Base-by-base conservation (phyloP, 2,113 vertebrate species). In the Agapornis roseicollis region DNA sequence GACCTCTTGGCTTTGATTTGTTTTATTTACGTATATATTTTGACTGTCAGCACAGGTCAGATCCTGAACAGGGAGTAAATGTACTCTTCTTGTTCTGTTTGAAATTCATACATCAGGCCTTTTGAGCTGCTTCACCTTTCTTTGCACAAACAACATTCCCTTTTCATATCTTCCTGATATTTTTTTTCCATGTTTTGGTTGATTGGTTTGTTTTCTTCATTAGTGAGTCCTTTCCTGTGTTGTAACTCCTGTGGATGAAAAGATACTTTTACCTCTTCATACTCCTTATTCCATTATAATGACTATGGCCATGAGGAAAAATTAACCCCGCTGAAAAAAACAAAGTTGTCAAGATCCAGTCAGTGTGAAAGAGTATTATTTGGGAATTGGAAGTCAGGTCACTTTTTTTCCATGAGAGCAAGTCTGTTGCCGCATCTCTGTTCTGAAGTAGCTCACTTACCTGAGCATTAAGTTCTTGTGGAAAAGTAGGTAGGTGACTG, bases 21-120 rank as follows among this genome's bases (percentile, higher is more conserved):
- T 50, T 18, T 10, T 37, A 4, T 42, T 35, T 7, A 0, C n/a
- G n/a, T 19, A 0, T 55, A 0, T 13, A 1, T 14, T 35, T 17
- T 2, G 35, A 2, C 4, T 22, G 20, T 28, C 60, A 2, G 15
- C 23, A 1, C 31, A 9, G 46, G 6, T 35, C 44, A 4, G 46
- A 9, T 13, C 58, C 11, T 47, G 8, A 42, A 3, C 16, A 3
- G 37, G 7, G 41, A 6, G 2, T 41, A 8, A 41, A 13, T 8
- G 1, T 10, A 2, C 15, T 6, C 41, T 42, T 13, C 44, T 68
- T 10, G 3, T 39, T 41, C 19, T 27, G 0, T 12, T 4, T 27
- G 7, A 5, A 29, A 11, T 35, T 61, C 31, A 49, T 20, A 33
- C 25, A 4, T 16, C 56, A 44, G 49, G 9, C 31, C 9, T 63